These are phyloP conservation scores for Melanotaenia pygmaea DNA, from an alignment of 2,797 vertebrate genomes.

Conservation along the genomic window DNA sequence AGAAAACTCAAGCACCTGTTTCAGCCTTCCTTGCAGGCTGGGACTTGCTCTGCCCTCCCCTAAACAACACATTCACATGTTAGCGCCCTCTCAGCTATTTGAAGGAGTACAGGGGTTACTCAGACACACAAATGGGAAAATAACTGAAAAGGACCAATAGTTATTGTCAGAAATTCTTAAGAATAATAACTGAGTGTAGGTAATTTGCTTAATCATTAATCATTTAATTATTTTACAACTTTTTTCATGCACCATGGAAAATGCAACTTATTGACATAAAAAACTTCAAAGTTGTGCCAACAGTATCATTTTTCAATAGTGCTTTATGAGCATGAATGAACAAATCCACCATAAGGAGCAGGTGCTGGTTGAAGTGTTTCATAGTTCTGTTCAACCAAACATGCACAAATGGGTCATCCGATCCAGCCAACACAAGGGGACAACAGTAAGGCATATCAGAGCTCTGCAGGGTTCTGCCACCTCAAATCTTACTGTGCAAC, in stretches of 20 bases:
- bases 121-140: constrained; percentile 24
- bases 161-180: constrained; percentile 22
- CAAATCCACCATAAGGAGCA: background rate
- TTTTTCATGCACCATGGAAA: no score
- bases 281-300: no score
- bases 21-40: constrained; percentile 56
- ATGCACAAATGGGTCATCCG: constrained; percentile 28
- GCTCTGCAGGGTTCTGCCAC: constrained; percentile 29
- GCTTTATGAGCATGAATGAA: background rate
- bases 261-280: no score
- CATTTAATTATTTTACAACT: background rate
- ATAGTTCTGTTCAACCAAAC: constrained; percentile 42
- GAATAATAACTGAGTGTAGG: background rate
- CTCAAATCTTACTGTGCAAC: constrained; percentile 37
- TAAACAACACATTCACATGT: constrained; percentile 51
- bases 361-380: constrained; percentile 32
- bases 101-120: constrained; percentile 24
- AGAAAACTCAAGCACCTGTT: constrained; percentile 73
- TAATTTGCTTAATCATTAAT: background rate
- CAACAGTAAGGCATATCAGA: constrained; percentile 21
- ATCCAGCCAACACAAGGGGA: constrained; percentile 23
- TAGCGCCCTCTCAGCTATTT: constrained; percentile 64
- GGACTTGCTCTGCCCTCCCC: constrained; percentile 61
- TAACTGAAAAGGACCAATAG: background rate
- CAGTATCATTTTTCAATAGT: no score